These are phyloP conservation scores for Cricetomys ansorgei DNA, from an alignment of 2,113 vertebrate species.

Conservation along the genomic window DNA sequence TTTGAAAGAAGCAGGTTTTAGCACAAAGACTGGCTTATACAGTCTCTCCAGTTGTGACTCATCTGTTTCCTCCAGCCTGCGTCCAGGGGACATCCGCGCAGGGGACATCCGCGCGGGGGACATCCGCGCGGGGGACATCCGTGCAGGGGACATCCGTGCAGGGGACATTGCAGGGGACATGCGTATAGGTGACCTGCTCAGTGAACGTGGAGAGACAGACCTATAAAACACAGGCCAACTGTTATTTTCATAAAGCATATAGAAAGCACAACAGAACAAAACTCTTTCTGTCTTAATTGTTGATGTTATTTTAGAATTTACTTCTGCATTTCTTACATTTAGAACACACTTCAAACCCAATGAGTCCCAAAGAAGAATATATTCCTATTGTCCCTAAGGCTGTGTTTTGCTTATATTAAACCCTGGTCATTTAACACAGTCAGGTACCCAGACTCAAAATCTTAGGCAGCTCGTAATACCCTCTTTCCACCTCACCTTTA, in stretches of 20 bases:
- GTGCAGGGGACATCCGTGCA: slow-evolving; percentile 87
- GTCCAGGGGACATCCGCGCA: slow-evolving; percentile 92
- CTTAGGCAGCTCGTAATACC: background rate
- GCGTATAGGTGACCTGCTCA: slow-evolving; percentile 93
- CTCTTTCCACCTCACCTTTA: background rate
- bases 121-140: too few relatives aligned
- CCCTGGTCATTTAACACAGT: background rate
- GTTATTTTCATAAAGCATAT: background rate
- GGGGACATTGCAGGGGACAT: slow-evolving; percentile 94
- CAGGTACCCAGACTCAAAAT: background rate
- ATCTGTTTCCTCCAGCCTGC: slow-evolving; percentile 97
- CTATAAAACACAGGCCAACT: slow-evolving; percentile 82
- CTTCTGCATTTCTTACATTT: background rate
- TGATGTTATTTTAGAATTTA: slow-evolving; percentile 38
- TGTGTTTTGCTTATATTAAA: background rate
- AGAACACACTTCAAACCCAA: background rate
- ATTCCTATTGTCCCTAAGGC: background rate
- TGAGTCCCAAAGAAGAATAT: slow-evolving; percentile 1
- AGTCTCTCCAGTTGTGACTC: slow-evolving; percentile 96
- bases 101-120: slow-evolving; percentile 95
- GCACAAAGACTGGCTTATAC: slow-evolving; percentile 98
- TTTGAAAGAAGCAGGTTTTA: slow-evolving; percentile 96
- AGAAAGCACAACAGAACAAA: slow-evolving; percentile 22
- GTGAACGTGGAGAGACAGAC: slow-evolving; percentile 94
- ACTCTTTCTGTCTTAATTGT: background rate